phyloP scores from a whole-genome alignment of 92 coral and sea anemone genomes.

The Siderastrea radians region DNA sequence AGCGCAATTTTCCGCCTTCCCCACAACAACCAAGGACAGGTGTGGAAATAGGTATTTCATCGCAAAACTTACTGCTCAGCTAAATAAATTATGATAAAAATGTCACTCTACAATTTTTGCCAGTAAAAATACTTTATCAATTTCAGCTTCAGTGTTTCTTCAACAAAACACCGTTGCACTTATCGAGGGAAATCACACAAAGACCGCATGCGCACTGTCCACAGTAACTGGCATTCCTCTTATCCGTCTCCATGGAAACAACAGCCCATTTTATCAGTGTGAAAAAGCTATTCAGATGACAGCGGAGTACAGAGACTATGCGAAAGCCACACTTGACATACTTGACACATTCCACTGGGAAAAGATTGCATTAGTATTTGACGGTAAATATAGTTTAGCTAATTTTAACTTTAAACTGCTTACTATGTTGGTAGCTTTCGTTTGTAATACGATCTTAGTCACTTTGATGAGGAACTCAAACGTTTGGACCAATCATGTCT shows the following conservation, averaged over 20 bases:
- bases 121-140: background rate
- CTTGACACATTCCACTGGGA: conserved; percentile 53
- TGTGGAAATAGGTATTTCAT: no score
- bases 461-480: no score
- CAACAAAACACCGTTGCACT: conserved; percentile 45
- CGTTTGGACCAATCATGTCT: no score
- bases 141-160: conserved; percentile 44
- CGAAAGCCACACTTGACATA: conserved; percentile 55
- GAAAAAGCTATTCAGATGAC: conserved; percentile 58
- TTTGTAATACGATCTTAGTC: no score
- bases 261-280: conserved; percentile 14
- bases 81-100: background rate
- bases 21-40: no score
- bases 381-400: conserved; percentile 32
- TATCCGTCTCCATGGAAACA: conserved; percentile 36
- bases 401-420: no score
- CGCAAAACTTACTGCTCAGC: no score
- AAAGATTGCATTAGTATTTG: conserved; percentile 47
- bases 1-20: no score
- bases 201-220: conserved; percentile 56
- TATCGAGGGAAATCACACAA: conserved; percentile 43
- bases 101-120: background rate
- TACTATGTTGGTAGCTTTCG: no score
- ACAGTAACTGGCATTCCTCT: conserved; percentile 58
- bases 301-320: conserved; percentile 43